Evolutionary conservation across 2,113 vertebrate genomes (phyloP), one percentile per base, ranked within the genome.

Genomic region (Silurus glanis): DNA sequence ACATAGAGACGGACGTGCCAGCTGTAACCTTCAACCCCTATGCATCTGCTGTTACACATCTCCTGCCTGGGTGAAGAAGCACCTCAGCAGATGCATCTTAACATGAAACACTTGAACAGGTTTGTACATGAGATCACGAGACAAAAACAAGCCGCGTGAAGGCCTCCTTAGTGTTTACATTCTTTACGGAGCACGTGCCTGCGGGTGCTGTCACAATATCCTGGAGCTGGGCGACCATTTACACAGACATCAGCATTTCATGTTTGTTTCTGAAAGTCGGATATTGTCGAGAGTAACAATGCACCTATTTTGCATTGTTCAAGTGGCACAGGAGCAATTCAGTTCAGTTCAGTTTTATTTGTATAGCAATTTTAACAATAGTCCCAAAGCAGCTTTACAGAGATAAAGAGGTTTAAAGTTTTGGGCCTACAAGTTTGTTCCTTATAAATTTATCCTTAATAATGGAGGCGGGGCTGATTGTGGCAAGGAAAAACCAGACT

Each of bases 121-220:
- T 75, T 64, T 59, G 12, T 10, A 55, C 67, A 55, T n/a, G 66
- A n/a, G 45, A 62, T 23, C 23, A 14, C 12, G 53, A 66, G 45
- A 17, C 17, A 9, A 17, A 28, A 58, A 28, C 16, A 55, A 61
- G 28, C 25, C 6, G 17, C 19, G 23, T 21, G 37, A 80, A 61
- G 56, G 0, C 9, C 21, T 28, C 47, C 74, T 84, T 76, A 16
- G 64, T 76, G 83, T 84, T 84, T 37, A 78, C 59, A 66, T 85
- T 85, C 72, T 78, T 85, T 12, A 69, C 1, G 7, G 3, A 55
- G 53, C 28, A 58, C 66, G 3, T 51, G 69, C 56, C 69, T 76
- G 9, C 69, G 25, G 71, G 8, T 76, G 16, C 69, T 76, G 59
- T 56, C 6, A 74, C 25, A 83, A 72, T 72, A 61, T 21, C 21